A percentile compares a stretch with the other conserved stretches of the same genome.
These are phyloP conservation scores for Acrocephalus kingi DNA, from an alignment of 2,113 vertebrate species.

Conservation along the genomic window DNA sequence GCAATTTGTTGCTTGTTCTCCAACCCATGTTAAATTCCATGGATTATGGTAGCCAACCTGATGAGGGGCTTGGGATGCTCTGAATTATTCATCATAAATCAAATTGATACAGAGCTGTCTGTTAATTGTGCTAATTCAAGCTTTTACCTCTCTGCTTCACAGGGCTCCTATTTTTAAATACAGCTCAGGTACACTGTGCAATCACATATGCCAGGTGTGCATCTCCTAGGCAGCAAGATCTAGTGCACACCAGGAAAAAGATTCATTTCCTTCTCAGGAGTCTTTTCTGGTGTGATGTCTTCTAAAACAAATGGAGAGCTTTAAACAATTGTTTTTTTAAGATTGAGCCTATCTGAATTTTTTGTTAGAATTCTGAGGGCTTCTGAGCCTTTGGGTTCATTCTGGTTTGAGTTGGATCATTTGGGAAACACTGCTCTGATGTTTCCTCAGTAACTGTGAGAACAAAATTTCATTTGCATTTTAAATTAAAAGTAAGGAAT, in stretches of 20 bases:
- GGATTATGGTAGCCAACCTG: not conserved
- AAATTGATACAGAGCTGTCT: not conserved
- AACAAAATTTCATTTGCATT: not conserved
- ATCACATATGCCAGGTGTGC: not conserved
- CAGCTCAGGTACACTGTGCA: not conserved
- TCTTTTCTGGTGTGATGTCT: not conserved
- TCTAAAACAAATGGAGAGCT: not conserved
- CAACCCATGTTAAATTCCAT: not conserved
- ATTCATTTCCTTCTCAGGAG: not conserved
- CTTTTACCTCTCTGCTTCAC: not conserved
- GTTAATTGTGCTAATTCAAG: not conserved
- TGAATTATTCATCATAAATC: not conserved
- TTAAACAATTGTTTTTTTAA: not conserved
- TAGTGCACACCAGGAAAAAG: not conserved
- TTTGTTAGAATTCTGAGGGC: not conserved
- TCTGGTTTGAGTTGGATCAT: not conserved
- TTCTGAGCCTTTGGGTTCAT: not conserved
- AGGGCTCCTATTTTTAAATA: not conserved
- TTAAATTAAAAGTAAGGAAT: not conserved
- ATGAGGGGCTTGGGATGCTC: not conserved
- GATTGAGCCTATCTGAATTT: not conserved
- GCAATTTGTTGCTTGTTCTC: not conserved
- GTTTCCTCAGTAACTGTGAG: not conserved
- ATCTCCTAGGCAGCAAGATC: conserved; percentile 1
- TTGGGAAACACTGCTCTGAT: not conserved